phyloP scores from a whole-genome alignment of 2,888 invertebrate species.

The Aelia acuminata region DNA sequence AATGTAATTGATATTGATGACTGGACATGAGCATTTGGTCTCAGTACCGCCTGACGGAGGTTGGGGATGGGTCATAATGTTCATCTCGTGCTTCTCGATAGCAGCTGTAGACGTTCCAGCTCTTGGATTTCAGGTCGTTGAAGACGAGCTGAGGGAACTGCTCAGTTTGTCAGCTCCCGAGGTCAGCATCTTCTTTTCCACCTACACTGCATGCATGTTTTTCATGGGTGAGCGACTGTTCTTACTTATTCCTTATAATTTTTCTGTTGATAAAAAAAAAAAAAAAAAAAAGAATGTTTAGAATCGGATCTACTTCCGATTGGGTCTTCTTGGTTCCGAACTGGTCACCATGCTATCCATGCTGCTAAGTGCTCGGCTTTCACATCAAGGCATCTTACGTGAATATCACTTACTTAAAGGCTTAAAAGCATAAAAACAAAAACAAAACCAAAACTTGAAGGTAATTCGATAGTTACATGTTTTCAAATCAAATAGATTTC shows the following conservation, averaged over 20 bases:
- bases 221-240: background rate
- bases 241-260: background rate
- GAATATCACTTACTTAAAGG: no score
- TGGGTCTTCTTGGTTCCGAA: no score
- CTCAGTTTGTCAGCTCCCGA: background rate
- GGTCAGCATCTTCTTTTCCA: background rate
- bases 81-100: background rate
- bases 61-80: conserved; percentile 37
- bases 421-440: no score
- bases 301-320: no score
- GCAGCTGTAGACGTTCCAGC: background rate
- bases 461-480: no score
- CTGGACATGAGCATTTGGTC: background rate
- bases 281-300: no score
- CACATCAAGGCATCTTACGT: no score
- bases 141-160: background rate
- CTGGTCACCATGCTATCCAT: no score
- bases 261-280: no score
- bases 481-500: no score
- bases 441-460: no score
- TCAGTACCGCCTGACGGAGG: conserved; percentile 47
- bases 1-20: background rate
- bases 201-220: background rate
- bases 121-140: background rate
- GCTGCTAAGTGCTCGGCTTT: no score